Conservation (phyloP, 2,888 invertebrate genomes). For the Coenonympha arcania region DNA sequence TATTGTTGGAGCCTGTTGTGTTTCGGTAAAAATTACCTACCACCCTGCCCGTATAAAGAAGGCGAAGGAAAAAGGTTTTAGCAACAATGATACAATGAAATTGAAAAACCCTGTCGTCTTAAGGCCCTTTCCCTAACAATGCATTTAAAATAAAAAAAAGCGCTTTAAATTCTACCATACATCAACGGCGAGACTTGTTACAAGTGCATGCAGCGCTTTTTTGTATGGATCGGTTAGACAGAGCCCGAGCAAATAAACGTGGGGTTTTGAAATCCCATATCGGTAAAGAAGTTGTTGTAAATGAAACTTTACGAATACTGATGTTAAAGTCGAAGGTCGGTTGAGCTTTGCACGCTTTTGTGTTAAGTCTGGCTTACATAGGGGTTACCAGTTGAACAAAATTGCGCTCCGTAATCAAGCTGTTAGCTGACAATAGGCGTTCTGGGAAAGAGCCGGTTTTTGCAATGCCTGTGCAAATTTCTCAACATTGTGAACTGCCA, state of each 20-base stretch:
- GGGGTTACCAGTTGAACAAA: slow-evolving; percentile 64
- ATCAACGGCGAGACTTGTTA: slow-evolving; percentile 26
- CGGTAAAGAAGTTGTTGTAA: slow-evolving; percentile 24
- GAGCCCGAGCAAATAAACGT: slow-evolving; percentile 59
- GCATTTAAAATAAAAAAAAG: slow-evolving; percentile 36
- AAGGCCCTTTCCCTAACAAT: slow-evolving; percentile 46
- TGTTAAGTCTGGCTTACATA: slow-evolving; percentile 64
- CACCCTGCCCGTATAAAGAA: slow-evolving; percentile 29
- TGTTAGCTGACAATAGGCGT: slow-evolving; percentile 66
- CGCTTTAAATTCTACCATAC: slow-evolving; percentile 36
- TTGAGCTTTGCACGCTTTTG: slow-evolving; percentile 33
- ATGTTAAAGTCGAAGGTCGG: slow-evolving; percentile 28
- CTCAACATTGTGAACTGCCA: slow-evolving; percentile 44
- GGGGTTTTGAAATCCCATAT: slow-evolving; percentile 55
- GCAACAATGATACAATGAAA: slow-evolving; percentile 59
- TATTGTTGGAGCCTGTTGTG: neutral
- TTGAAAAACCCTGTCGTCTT: slow-evolving; percentile 51
- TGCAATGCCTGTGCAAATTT: slow-evolving; percentile 64
- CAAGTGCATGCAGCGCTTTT: slow-evolving; percentile 44
- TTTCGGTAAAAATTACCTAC: slow-evolving; percentile 29
- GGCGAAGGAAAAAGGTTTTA: slow-evolving; percentile 32
- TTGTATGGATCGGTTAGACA: slow-evolving; percentile 38
- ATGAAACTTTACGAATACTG: slow-evolving; percentile 10
- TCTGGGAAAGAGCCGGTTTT: slow-evolving; percentile 63
- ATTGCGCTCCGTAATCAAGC: slow-evolving; percentile 64